Percentiles rank a stretch among this genome's conserved stretches.
phyloP scores from a whole-genome alignment of 2,888 invertebrate species.

The Nemotelus nigrinus region DNA sequence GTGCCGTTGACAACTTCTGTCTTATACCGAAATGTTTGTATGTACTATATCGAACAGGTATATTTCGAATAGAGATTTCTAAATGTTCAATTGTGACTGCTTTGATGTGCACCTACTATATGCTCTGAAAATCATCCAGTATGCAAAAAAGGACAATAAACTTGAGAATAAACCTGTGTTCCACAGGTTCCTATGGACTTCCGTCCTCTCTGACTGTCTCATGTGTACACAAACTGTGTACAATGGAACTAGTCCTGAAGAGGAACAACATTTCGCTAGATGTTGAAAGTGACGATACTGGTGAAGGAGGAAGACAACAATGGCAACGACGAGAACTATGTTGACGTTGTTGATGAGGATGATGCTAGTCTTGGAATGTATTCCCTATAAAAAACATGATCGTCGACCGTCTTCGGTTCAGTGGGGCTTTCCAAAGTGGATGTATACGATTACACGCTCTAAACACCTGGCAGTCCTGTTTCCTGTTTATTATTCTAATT shows the following conservation, averaged over 20 bases:
- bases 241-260: not conserved
- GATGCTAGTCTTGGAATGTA: constrained; percentile 1
- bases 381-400: not conserved
- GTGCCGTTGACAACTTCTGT: not conserved
- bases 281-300: constrained; percentile 3
- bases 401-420: not conserved
- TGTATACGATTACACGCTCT: constrained; percentile 39
- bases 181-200: constrained; percentile 13
- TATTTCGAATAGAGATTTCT: not conserved
- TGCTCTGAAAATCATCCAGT: constrained; percentile 8
- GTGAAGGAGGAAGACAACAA: no score
- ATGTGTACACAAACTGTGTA: not conserved
- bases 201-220: not conserved
- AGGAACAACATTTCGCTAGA: constrained; percentile 1
- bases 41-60: not conserved
- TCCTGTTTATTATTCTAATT: constrained; percentile 43
- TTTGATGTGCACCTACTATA: constrained; percentile 21
- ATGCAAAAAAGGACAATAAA: constrained; percentile 33
- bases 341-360: constrained; percentile 9
- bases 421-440: not conserved
- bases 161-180: constrained; percentile 2
- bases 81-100: not conserved
- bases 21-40: not conserved
- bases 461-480: constrained; percentile 43
- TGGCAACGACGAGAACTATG: not conserved